phyloP scores from a whole-genome alignment of 1,140 invertebrate species.

The Pachypeltis micranthus region DNA sequence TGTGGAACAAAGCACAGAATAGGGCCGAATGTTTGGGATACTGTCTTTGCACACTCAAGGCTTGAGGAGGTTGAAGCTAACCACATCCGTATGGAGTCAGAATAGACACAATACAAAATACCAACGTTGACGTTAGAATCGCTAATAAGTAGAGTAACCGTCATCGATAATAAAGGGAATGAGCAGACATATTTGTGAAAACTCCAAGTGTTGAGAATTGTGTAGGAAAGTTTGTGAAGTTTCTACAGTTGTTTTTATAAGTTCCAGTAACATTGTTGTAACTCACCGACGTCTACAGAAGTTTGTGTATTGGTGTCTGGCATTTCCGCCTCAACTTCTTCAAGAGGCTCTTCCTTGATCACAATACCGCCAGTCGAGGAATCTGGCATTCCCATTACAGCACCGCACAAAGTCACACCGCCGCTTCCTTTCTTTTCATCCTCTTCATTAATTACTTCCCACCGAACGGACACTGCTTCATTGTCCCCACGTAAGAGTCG shows the following conservation, averaged over 20 bases:
- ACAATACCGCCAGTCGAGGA: conserved; percentile 5
- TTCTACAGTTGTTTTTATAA: conserved; percentile 1
- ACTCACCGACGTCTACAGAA: conserved; percentile 15
- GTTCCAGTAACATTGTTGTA: no score
- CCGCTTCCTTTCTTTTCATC: conserved; percentile 43
- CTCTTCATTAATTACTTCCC: conserved; percentile 87
- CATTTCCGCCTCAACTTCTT: conserved; percentile 9
- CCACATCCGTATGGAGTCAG: no score
- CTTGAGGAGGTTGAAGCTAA: no score
- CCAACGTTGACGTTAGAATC: no score
- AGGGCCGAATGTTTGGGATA: no score
- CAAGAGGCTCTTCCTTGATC: conserved; percentile 27
- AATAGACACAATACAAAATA: no score
- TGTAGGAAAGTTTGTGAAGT: conserved; percentile 17
- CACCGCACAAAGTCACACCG: conserved; percentile 18
- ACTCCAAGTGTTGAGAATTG: no score
- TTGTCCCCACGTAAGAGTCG: conserved; percentile 59
- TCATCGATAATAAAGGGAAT: no score
- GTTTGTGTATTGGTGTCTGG: conserved; percentile 10
- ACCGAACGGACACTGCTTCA: conserved; percentile 62
- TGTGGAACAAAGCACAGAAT: no score
- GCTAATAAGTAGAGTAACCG: no score
- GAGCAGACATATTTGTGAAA: no score
- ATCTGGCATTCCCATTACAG: not conserved
- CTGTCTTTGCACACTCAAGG: no score